Evolutionary conservation across 2,888 invertebrate species (phyloP), one percentile per base, ranked within the genome.

Genomic region (Meganola albula): DNA sequence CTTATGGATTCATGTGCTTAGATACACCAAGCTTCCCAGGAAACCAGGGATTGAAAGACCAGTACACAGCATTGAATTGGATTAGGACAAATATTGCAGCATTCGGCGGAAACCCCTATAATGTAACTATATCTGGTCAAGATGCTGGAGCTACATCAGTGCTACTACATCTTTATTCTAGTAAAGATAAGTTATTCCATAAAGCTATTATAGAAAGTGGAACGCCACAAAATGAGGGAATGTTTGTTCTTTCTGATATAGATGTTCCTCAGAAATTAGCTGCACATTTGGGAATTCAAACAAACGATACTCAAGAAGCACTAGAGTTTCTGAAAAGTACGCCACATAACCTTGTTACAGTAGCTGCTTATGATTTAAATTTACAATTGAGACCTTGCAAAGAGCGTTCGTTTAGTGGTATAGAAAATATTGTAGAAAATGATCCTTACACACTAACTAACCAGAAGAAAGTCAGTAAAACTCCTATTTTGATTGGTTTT

Each of bases 31-130:
- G 56, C 1, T 58, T 76, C 2, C 66, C 83, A 7, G 85, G 85
- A 1, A 85, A 85, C 36, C 82, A 83, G 46, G 85, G 85, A 0
- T 58, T 85, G 1, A 83, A 79, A 46, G 85, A 85, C 35, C 84
- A 85, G 41, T 68, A 67, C 28, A 49, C 59, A 37, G 84, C 83
- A 1, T 43, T 85, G n/a, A 55, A 39, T 1, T 85, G 85, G 85
- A 62, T 85, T 3, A 70, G 69, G 34, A 58, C 54, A 1, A 77
- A 85, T 33, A 84, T 85, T 5, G 67, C 59, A 4, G 61, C 76
- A 0, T 85, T 85, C 37, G 85, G 84, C 10, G 85, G 85, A 1
- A 79, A 85, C 12, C 79, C 83, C 1, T 75, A 79, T 26, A 77
- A 78, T 32, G 64, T 85, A 0, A 85, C 85, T 1, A 52, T 85